These are phyloP conservation scores for Onchidella celtica DNA, from an alignment of 2,888 invertebrate species.

Conservation along the genomic window DNA sequence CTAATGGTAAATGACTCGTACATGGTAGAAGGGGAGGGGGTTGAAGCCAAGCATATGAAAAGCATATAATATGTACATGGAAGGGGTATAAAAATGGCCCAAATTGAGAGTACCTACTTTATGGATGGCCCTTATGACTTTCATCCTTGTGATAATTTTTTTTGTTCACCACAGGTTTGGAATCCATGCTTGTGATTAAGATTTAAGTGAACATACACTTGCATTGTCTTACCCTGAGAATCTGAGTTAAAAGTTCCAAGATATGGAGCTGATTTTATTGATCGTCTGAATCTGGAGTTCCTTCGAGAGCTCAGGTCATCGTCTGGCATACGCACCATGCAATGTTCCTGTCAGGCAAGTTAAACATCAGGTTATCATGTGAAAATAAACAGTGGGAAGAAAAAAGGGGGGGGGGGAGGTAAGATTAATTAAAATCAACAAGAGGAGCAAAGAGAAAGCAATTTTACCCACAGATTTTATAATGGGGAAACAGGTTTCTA, in stretches of 20 bases:
- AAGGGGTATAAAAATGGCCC: too few species aligned
- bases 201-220: too few species aligned
- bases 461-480: not conserved
- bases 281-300: slow-evolving; percentile 46
- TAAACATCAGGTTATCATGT: not conserved
- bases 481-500: too few species aligned
- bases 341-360: slow-evolving; percentile 54
- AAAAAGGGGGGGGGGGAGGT: not conserved
- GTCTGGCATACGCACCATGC: slow-evolving; percentile 55
- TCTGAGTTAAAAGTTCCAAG: slow-evolving; percentile 32
- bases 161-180: too few species aligned
- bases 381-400: not conserved
- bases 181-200: slow-evolving; percentile 1
- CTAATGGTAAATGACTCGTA: too few species aligned
- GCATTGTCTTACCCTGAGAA: slow-evolving; percentile 47
- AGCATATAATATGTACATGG: too few species aligned
- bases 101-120: too few species aligned
- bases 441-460: not conserved
- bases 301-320: slow-evolving; percentile 47
- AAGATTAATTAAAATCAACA: not conserved
- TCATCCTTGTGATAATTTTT: too few species aligned
- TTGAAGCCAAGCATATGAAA: too few species aligned
- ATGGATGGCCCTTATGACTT: too few species aligned
- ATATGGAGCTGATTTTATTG: slow-evolving; percentile 44
- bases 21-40: too few species aligned